Base-by-base conservation (phyloP, 2,797 vertebrate species). In the Selene dorsalis region DNA sequence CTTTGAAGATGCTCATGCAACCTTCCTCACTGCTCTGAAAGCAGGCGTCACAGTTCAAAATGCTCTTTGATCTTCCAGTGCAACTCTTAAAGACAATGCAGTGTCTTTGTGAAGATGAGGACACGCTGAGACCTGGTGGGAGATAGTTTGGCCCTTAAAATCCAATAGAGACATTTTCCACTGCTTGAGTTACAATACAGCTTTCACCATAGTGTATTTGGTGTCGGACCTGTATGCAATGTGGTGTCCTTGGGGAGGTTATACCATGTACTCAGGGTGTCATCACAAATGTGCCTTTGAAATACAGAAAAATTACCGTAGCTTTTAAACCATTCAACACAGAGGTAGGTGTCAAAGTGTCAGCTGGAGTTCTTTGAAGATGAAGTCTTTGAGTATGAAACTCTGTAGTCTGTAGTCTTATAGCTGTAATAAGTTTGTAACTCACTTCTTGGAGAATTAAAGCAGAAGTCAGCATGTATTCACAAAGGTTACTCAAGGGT, bases 1-100 rank as follows among this genome's bases (percentile, higher is more conserved):
- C 88, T 94, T 93, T 95, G 92, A 94, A 93, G 90, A 90, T 39
- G 79, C 87, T 90, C 87, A 87, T 88, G 91, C 85, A 92, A 85
- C 83, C 80, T 39, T 89, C 80, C 82, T 85, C 73, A 18, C 73
- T 41, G 78, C 72, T 78, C 75, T 88, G 88, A 93, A 92, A 93
- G 82, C 91, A 89, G 78, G 86, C 73, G 53, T 73, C 78, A 72
- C 69, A 26, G 71, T 87, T 93, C 80, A 84, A 84, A 90, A 90
- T 87, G 83, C 84, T 78, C 91, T 95, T 95, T 94, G 91, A 94
- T 94, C 86, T 78, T 65, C 38, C 62, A 26, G 10, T 72, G 63
- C 66, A 32, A 68, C 63, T 53, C 60, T 56, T 52, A 75, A 85
- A 90, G 77, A 90, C 86, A 93, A 84, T 66, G n/a, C 68, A 64